A percentile compares a stretch with the other conserved stretches of the same genome.
Conservation (phyloP, 2,797 vertebrate genomes). For the Falco cherrug region DNA sequence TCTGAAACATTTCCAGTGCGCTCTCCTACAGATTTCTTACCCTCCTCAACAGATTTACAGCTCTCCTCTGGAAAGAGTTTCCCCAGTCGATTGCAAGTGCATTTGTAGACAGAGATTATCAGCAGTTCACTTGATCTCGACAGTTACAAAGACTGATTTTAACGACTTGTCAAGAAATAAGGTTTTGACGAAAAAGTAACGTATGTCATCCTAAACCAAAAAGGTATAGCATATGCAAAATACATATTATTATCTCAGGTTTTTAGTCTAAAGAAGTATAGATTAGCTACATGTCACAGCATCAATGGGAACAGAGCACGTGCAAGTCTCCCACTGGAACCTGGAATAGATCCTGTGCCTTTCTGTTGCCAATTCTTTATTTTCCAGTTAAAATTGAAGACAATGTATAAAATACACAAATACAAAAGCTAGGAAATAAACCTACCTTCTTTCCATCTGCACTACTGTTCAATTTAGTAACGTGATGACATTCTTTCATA, state of each 20-base stretch:
- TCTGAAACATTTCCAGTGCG: background rate
- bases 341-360: background rate
- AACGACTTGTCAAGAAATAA: background rate
- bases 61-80: background rate
- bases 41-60: background rate
- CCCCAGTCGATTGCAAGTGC: background rate
- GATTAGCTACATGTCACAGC: background rate
- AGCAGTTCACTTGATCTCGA: background rate
- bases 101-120: background rate
- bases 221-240: background rate
- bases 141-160: background rate
- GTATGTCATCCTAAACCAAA: background rate
- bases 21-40: background rate
- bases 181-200: background rate
- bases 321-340: background rate
- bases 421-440: background rate
- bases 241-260: background rate
- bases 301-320: background rate
- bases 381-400: background rate
- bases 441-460: constrained; percentile 72
- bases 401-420: background rate
- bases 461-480: constrained; percentile 59
- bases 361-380: background rate
- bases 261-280: background rate
- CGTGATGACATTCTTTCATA: constrained; percentile 80